Evolutionary conservation across 2,888 invertebrate species (phyloP), one percentile per base, ranked within the genome.

Genomic region (Scelioninae gen. 1): DNA sequence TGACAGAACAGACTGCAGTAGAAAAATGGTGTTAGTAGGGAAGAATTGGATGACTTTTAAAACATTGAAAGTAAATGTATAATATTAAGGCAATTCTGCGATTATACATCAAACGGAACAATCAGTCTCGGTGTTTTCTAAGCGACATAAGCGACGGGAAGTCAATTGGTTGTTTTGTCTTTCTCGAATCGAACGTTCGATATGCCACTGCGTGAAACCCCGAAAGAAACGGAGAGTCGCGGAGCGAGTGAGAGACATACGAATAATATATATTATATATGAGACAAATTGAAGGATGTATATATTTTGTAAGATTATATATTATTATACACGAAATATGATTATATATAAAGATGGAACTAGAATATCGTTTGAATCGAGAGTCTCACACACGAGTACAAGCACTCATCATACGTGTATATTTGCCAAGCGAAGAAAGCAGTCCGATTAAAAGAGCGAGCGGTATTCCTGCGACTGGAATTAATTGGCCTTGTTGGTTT

Each of bases 231-330:
- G 82, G 84, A 74, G 47, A 77, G 62, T 75, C 56, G 66, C 53
- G 58, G n/a, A 71, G 71, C 60, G 47, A 66, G 63, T 74, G 79
- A 79, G 56, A 85, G 71, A 85, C 78, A 82, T 66, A 60, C 55
- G 80, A 78, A 85, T 80, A 68, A 83, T 72, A 79, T 79, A 84
- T 84, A 78, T 80, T 68, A 71, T 83, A 81, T 75, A 79, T 69
- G 47, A 77, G 15, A 68, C 49, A 77, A 74, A 82, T 71, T 63
- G 53, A 53, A 72, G 71, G 62, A 74, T 83, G 80, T 76, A 82
- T 79, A 76, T 83, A 82, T 81, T 81, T 83, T 81, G 71, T 78
- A 76, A 68, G 68, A 68, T 68, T 63, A 82, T 76, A 68, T 56
- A 71, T 76, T 66, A 23, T 23, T 23, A 23, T 23, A 23, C 23